These are phyloP conservation scores for Masticophis lateralis DNA, from an alignment of 2,797 vertebrate species.

Conservation along the genomic window DNA sequence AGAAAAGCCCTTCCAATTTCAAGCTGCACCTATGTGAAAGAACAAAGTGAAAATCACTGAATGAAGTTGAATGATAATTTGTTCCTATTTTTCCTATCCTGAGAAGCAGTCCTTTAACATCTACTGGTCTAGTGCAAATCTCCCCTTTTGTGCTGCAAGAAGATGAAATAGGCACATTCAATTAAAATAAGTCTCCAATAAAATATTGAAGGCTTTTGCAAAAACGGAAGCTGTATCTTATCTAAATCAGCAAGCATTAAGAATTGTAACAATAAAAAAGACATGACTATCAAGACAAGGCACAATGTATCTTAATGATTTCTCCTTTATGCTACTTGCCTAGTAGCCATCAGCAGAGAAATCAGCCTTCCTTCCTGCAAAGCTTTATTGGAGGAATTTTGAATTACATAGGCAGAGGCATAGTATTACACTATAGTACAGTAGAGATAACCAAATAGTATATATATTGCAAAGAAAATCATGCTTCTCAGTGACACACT, in stretches of 20 bases:
- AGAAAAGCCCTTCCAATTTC: background rate
- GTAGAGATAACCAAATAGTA: background rate
- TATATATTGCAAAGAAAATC: background rate
- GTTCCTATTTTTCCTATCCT: conserved; percentile 16
- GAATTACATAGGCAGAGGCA: background rate
- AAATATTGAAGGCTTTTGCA: conserved; percentile 15
- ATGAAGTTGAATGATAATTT: conserved; percentile 28
- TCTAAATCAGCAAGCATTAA: background rate
- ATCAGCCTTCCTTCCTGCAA: background rate
- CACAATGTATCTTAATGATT: background rate
- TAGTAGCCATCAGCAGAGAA: background rate
- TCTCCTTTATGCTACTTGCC: background rate
- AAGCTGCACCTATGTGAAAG: conserved; percentile 34
- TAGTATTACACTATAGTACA: background rate
- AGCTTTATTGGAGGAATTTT: background rate
- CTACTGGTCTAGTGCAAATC: background rate
- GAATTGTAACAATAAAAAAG: background rate
- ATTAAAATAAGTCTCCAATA: background rate
- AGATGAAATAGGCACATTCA: background rate
- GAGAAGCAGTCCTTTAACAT: background rate
- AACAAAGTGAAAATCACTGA: conserved; percentile 19
- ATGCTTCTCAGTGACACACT: background rate
- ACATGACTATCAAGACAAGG: background rate
- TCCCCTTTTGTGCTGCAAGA: conserved; percentile 12
- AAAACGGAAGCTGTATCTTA: background rate